These are phyloP conservation scores for Protomyctophum bolini DNA, from an alignment of 2,113 vertebrate genomes.

Conservation along the genomic window DNA sequence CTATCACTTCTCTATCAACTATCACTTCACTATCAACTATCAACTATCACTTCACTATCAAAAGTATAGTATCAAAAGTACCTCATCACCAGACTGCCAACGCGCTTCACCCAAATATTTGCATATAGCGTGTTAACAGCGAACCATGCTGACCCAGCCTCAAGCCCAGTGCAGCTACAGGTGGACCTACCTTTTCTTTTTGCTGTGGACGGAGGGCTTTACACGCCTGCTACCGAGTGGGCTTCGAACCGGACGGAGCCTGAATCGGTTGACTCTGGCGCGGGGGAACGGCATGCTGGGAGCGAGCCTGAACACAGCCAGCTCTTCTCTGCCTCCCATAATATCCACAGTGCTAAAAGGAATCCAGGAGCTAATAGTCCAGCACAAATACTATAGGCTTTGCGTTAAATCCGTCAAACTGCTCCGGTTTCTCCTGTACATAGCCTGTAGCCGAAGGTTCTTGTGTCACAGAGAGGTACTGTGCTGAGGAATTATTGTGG, in stretches of 20 bases:
- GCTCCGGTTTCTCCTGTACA: conserved; percentile 25
- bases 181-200: conserved; percentile 70
- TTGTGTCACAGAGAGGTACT: neutral
- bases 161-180: neutral
- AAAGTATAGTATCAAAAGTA: no score
- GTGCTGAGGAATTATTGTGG: conserved; percentile 5
- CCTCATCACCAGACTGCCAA: no score
- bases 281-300: conserved; percentile 42
- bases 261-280: conserved; percentile 37
- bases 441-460: no score
- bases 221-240: neutral
- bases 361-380: conserved; percentile 63
- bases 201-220: conserved; percentile 25
- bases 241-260: neutral
- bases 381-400: conserved; percentile 33
- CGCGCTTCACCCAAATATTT: no score
- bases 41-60: no score
- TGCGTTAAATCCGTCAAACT: conserved; percentile 17
- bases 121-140: no score
- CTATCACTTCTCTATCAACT: no score
- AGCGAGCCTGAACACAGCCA: conserved; percentile 33
- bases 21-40: no score
- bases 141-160: neutral
- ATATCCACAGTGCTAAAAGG: conserved; percentile 46
- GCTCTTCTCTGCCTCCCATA: conserved; percentile 66